These are phyloP conservation scores for Chrysoperla carnea DNA, from an alignment of 1,140 invertebrate genomes.

Conservation along the genomic window DNA sequence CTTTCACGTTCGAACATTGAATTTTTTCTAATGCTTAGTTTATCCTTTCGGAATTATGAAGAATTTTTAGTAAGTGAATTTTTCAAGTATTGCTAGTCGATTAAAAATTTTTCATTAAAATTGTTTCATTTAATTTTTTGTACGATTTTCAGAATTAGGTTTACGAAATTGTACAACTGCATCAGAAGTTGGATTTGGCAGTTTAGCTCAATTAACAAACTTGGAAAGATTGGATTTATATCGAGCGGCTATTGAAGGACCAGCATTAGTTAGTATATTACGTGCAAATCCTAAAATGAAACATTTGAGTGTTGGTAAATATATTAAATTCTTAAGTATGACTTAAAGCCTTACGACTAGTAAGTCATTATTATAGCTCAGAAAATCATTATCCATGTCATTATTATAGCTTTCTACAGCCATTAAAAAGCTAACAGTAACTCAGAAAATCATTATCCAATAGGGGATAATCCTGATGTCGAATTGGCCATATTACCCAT, in stretches of 20 bases:
- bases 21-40: too few species aligned
- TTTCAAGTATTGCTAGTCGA: background rate
- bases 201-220: constrained; percentile 37
- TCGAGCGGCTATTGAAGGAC: constrained; percentile 43
- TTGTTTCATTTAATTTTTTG: constrained; percentile 7
- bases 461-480: too few species aligned
- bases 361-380: too few species aligned
- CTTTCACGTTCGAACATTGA: too few species aligned
- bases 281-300: constrained; percentile 43
- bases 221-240: constrained; percentile 63
- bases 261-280: constrained; percentile 41
- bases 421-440: too few species aligned
- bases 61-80: too few species aligned
- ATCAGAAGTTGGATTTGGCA: constrained; percentile 37
- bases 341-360: too few species aligned
- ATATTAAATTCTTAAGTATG: background rate
- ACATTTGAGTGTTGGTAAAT: constrained; percentile 52
- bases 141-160: constrained; percentile 37
- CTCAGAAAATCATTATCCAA: too few species aligned
- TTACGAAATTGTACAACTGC: constrained; percentile 37
- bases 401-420: too few species aligned
- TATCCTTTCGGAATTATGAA: too few species aligned
- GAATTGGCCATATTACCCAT: too few species aligned
- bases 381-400: too few species aligned
- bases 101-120: constrained; percentile 1